Evolutionary conservation across 2,888 invertebrate genomes (phyloP), one percentile per base, ranked within the genome.

Genomic region (Rhaphigaster nebulosa): DNA sequence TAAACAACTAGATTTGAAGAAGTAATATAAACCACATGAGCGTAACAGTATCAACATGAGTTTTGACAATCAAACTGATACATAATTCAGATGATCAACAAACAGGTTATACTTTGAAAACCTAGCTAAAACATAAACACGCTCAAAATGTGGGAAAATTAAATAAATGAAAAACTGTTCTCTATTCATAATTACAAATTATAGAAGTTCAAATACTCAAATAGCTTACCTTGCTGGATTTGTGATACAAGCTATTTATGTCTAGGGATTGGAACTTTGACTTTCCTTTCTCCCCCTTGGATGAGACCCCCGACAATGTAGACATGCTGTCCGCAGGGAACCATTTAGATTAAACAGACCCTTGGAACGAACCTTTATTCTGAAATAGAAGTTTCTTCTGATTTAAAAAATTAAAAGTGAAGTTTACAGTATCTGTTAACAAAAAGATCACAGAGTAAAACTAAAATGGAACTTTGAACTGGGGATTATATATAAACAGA

Each of bases 311-410:
- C 95, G 97, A 97, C 96, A 97, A 96, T 96, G 97, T 97, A 97
- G 97, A 97, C 98, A 98, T 98, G 96, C 97, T 98, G 97, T 97
- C 97, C 96, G 96, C 96, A 96, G 96, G 96, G 97, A 97, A 97
- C 97, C 97, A 98, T 97, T 96, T 96, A 96, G 96, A 96, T 95
- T 94, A 95, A 95, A 95, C 95, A 95, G 95, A 96, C 96, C 96
- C 96, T 95, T 95, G 95, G 96, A 96, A 96, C 96, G 96, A 96
- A 95, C 96, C 96, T 95, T 95, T 95, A 95, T 94, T 94, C 96
- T 95, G 93, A 91, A 94, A 94, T 50, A 20, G 29, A 89, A 89
- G 70, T 50, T 45, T 84, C 84, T 84, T 84, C 84, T 84, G 18
- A 13, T 38, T 45, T 50, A 45, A 45, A 84, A 45, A 45, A 45